Percentiles rank a stretch among this genome's conserved stretches.
Evolutionary conservation across 2,113 vertebrate species (phyloP).

Genomic region (Pleuronectes platessa): DNA sequence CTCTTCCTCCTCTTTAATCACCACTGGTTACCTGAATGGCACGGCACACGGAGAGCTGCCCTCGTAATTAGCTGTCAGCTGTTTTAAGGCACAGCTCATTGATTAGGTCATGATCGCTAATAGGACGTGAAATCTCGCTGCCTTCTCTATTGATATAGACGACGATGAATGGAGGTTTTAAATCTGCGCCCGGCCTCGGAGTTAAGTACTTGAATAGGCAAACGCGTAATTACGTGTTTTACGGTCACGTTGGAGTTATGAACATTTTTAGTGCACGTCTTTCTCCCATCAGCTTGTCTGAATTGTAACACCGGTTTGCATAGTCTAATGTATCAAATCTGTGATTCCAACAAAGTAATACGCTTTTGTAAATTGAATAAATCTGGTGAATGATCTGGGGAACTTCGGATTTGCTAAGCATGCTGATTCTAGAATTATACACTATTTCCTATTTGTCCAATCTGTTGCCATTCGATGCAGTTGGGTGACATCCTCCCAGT

Average conservation of each 20-base stretch:
- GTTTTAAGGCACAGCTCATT: slow-evolving; percentile 81
- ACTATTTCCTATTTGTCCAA: slow-evolving; percentile 17
- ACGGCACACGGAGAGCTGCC: slow-evolving; percentile 54
- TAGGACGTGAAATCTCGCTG: slow-evolving; percentile 73
- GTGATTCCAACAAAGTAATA: neutral
- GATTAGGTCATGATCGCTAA: slow-evolving; percentile 81
- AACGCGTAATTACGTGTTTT: slow-evolving; percentile 19
- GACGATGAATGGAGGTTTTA: slow-evolving; percentile 55
- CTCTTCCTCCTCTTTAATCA: slow-evolving; percentile 80
- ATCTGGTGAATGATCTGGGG: neutral
- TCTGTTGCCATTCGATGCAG: slow-evolving; percentile 18
- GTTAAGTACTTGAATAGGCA: slow-evolving; percentile 19
- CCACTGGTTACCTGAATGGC: slow-evolving; percentile 77
- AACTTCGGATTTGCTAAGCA: neutral
- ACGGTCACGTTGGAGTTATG: neutral
- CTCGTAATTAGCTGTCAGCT: slow-evolving; percentile 82
- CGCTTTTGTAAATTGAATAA: neutral
- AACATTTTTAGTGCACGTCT: slow-evolving; percentile 11
- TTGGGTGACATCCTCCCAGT: slow-evolving; percentile 13
- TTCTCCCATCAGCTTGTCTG: neutral
- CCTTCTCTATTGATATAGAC: slow-evolving; percentile 61
- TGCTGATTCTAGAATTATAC: slow-evolving; percentile 26
- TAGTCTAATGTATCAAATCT: neutral
- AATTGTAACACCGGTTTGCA: neutral
- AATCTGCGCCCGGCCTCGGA: neutral